Base-by-base conservation (phyloP, 2,888 invertebrate genomes). In the Euzophera pinguis region DNA sequence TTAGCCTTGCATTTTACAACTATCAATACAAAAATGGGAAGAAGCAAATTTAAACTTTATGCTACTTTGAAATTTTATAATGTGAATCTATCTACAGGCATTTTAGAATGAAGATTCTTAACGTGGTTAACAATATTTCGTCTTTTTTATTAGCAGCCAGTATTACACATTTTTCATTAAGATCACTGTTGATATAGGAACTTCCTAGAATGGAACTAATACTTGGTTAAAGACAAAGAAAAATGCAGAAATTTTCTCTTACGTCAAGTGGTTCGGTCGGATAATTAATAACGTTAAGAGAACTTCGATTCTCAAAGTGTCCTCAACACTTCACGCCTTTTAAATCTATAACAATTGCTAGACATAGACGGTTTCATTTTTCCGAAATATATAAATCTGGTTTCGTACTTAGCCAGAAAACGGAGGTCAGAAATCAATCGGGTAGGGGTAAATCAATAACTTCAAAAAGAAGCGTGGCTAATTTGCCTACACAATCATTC, bases 1-100 rank as follows among this genome's bases (percentile, higher is more conserved):
- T 37, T 7, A 48, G 48, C 48, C 48, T 48, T 48, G 35, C 48
- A 48, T 17, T 29, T 27, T 45, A 45, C 35, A 22, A 48, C 48
- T 1, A 17, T 22, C 37, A 37, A 45, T 13, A 48, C 35, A 38
- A 48, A 9, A 29, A 17, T 17, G 12, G 37, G 12, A 4, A 48
- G 6, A 48, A 48, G 37, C 37, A 35, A 37, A 48, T 14, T 48
- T 48, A 17, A 47, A 37, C 37, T 34, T 6, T 22, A 22, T 22
- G 22, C 5, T 22, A 22, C 22, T 22, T 22, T 3, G 22, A 22
- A 22, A 3, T 22, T 22, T 22, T 5, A 34, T 45, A 45, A 45
- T 45, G 45, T 45, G 45, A 45, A 45, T 45, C 45, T 16, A 45
- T 32, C 45, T 45, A 45, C 45, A 16, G 45, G 32, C 45, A 34